Percentiles rank a stretch among this genome's conserved stretches.
These are phyloP conservation scores for Sphinx pinastri DNA, from an alignment of 2,888 invertebrate species.

Conservation along the genomic window DNA sequence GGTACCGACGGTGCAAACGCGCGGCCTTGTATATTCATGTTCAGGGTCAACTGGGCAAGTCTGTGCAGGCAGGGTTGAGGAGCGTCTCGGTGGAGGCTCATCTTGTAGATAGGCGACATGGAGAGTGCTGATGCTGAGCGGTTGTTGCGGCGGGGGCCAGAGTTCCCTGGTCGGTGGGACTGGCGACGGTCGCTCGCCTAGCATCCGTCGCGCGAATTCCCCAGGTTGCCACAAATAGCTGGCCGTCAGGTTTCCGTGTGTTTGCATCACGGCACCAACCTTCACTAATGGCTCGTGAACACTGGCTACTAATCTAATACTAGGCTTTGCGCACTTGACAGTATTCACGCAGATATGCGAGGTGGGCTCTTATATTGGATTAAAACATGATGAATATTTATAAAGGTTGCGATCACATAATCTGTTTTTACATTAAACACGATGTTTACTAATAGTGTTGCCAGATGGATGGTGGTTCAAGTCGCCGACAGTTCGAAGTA, in stretches of 20 bases:
- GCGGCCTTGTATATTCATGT: constrained; percentile 50
- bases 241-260: constrained; percentile 76
- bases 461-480: too few species aligned
- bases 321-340: constrained; percentile 72
- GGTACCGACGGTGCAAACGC: constrained; percentile 72
- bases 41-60: constrained; percentile 57
- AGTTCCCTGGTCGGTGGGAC: constrained; percentile 76
- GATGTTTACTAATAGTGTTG: background rate
- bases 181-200: constrained; percentile 75
- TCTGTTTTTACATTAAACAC: constrained; percentile 6
- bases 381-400: constrained; percentile 50
- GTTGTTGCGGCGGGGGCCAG: constrained; percentile 71
- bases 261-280: constrained; percentile 71
- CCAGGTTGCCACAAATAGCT: constrained; percentile 81
- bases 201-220: constrained; percentile 74
- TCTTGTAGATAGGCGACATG: constrained; percentile 75
- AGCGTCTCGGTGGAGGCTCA: constrained; percentile 61
- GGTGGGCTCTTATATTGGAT: constrained; percentile 69
- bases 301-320: constrained; percentile 73
- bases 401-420: constrained; percentile 22
- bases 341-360: constrained; percentile 67
- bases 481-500: too few species aligned
- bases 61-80: constrained; percentile 66
- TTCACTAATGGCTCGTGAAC: constrained; percentile 64
- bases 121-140: constrained; percentile 75